Evolutionary conservation across 1,140 invertebrate species (phyloP), one percentile per base, ranked within the genome.

Genomic region (Trichonephila clavata): DNA sequence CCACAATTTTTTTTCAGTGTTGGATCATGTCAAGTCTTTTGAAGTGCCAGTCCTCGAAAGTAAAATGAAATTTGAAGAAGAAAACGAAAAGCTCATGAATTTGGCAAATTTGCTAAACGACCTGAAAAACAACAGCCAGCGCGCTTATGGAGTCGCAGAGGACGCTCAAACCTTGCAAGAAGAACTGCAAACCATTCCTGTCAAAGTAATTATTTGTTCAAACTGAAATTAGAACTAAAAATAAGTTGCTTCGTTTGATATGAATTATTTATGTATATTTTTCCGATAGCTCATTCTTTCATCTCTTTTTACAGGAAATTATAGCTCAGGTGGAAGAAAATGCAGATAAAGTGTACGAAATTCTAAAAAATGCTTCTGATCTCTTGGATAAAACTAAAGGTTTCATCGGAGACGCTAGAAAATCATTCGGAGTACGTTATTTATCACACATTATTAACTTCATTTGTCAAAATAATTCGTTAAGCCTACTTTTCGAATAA

Each of bases 51-150:
- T 88, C 0, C n/a, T 94, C 0, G 43, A 97, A 0, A 96, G 97
- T 43, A 96, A 96, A 43, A 96, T 96, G 27, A 68, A 80, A 32
- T 97, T 98, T 0, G 96, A 96, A 0, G 96, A 97, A 39, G 96
- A 98, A 24, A 97, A 97, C 57, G 96, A 96, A 0, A 97, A 97
- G 94, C 95, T 98, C 61, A 96, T 27, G 65, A 93, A 92, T n/a
- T 57, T 95, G 18, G 77, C 50, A 3, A 43, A 84, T 16, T 68
- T 95, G 27, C 71, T 95, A 4, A 81, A 97, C 68, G 98, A 98
- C 95, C 96, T 99, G 87, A 96, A 96, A 71, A 97, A 97, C 91
- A 97, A 97, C 94, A 97, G 97, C 8, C 96, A 97, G 10, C 95
- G 96, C 60, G 97, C 97, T 0, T 95, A 97, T 27, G 96, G 96